phyloP scores from a whole-genome alignment of 2,797 vertebrate species.

The Esox masquinongy region DNA sequence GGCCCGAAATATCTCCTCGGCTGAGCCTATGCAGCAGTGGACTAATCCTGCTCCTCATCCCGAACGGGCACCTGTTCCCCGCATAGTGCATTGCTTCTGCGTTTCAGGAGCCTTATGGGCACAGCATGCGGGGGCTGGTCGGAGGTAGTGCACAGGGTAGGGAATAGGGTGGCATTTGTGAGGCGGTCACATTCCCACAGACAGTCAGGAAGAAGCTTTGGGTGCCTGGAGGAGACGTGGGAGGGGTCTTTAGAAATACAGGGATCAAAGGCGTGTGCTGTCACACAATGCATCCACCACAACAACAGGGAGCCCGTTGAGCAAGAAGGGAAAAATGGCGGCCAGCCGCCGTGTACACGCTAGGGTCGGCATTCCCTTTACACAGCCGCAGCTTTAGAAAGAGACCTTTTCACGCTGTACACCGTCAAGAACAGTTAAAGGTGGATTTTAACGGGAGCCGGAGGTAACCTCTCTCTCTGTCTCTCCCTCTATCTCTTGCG shows the following conservation, averaged over 20 bases:
- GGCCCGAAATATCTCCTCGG: slow-evolving; percentile 44
- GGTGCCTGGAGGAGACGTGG: slow-evolving; percentile 9
- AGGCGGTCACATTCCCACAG: background rate
- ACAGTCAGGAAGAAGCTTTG: slow-evolving; percentile 13
- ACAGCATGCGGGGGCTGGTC: background rate
- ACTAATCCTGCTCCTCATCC: slow-evolving; percentile 31
- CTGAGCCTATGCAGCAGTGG: slow-evolving; percentile 30
- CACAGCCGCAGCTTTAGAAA: background rate
- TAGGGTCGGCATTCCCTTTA: background rate
- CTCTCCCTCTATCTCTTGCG: background rate
- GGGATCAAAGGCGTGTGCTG: slow-evolving; percentile 8
- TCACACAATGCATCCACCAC: slow-evolving; percentile 12
- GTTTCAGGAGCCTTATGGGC: background rate
- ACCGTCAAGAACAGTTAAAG: background rate
- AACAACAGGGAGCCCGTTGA: background rate
- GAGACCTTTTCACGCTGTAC: background rate
- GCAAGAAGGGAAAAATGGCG: slow-evolving; percentile 4
- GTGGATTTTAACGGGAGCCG: background rate
- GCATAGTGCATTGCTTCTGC: background rate
- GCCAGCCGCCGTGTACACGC: background rate
- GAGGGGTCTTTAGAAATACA: slow-evolving; percentile 12
- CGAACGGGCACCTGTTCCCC: background rate
- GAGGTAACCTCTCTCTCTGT: background rate
- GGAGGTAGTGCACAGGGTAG: too few relatives aligned
- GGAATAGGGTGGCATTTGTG: background rate